Base-by-base conservation (phyloP, 2,888 invertebrate species). In the Patella depressa region DNA sequence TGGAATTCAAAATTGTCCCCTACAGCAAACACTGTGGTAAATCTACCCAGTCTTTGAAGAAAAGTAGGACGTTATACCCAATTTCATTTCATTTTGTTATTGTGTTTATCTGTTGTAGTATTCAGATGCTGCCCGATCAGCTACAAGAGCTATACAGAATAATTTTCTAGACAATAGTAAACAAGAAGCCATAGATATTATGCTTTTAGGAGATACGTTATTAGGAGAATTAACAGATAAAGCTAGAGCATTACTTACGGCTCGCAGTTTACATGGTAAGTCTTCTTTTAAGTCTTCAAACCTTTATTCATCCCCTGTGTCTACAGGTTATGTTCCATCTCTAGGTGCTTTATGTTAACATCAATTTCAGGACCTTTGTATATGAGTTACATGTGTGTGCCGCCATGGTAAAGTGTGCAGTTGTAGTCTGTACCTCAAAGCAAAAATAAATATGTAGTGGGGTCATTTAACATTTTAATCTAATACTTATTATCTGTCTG, bases 81-180 rank as follows among this genome's bases (percentile, higher is more conserved):
- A 24, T 29, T 29, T 29, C 57, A 57, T 57, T 57, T 59, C n/a
- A 69, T 24, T 53, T 19, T 11, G 7, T 71, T 24, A 15, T 65
- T 75, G 15, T 77, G 45, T 75, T 73, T 76, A 79, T 80, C 77
- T 77, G 53, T 90, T 91, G 79, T 86, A 95, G 94, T 91, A 98
- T 76, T 98, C 98, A 93, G 99, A 99, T 93, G 99, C 99, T 0
- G 98, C 98, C 0, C 94, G 99, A 83, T 99, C 99, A 12, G 98
- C 99, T 24, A 98, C 98, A 14, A 94, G 99, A 84, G 99, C 99
- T 11, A 98, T 99, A 87, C 99, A 99, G 92, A 99, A 99, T 92
- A 99, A 99, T 93, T 94, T 99, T 82, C 93, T 99, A 82, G 99
- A 99, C 92, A 97, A 96, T 88, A 93, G 92, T 83, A 94, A 94